Evolutionary conservation across 2,797 vertebrate genomes (phyloP), one percentile per base, ranked within the genome.

Genomic region (Lepilemur ruficaudatus): DNA sequence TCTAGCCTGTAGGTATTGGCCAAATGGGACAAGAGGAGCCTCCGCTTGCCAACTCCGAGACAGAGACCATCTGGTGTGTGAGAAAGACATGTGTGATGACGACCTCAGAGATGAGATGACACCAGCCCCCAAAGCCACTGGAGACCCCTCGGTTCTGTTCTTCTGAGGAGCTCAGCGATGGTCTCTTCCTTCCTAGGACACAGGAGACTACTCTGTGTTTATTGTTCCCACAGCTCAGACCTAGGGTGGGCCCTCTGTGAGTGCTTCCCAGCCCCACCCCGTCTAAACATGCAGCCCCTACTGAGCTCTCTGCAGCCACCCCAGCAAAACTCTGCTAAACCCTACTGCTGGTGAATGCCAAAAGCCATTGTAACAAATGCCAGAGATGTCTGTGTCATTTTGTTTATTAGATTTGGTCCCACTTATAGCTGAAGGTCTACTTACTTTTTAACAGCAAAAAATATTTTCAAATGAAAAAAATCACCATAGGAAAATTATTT

Each of bases 261-360:
- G n/a, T n/a, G 50, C 92, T 97, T 97, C 93, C 95, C 95, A 94
- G 97, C 94, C 94, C 89, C 97, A 87, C 97, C 97, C 97, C 80
- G 96, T 97, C 97, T 98, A 93, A 96, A 97, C 94, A 96, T 2
- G 89, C 91, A 30, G 75, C 87, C 78, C 88, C 81, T 72, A 63
- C 93, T 7, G 69, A 75, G 90, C 30, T 70, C 46, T 57, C n/a
- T 2, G 20, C 52, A 25, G 90, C 38, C 17, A 1, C 6, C 79
- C 89, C 81, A 82, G 94, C 78, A 78, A 67, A 59, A 73, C 67
- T 38, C 57, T n/a, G 3, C 81, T 30, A 12, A 82, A 52, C 82
- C 20, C 43, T 12, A 14, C 15, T 30, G 50, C 69, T 89, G 70
- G 84, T 59, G 69, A 93, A 75, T 78, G 52, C 93, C 81, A 61